phyloP scores from a whole-genome alignment of 2,113 vertebrate genomes.

The Chrysemys picta region DNA sequence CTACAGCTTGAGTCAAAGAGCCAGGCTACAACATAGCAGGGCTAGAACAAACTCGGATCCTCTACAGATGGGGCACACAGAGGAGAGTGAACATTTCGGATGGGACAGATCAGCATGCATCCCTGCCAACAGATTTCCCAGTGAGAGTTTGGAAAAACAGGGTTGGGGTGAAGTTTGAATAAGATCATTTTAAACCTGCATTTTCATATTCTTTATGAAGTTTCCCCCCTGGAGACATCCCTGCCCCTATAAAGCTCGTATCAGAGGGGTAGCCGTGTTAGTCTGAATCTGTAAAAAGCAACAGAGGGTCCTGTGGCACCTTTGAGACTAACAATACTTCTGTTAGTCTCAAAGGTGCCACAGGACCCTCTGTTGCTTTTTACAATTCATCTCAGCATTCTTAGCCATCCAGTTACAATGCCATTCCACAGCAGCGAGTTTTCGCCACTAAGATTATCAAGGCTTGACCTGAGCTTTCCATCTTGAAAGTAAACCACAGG shows the following conservation, averaged over 20 bases:
- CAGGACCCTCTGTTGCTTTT: too few species aligned
- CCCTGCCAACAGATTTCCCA: accelerated
- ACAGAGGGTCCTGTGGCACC: too few species aligned
- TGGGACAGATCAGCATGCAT: not conserved
- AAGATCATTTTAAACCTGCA: not conserved
- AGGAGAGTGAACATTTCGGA: not conserved
- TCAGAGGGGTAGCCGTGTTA: too few species aligned
- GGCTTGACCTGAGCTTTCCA: not conserved
- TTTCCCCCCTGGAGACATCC: not conserved
- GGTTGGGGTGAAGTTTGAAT: not conserved
- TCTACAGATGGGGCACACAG: accelerated
- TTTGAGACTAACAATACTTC: too few species aligned
- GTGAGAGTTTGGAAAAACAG: not conserved
- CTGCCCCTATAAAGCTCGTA: not conserved
- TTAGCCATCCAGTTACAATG: not conserved
- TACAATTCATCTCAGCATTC: not conserved
- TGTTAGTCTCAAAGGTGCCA: too few species aligned
- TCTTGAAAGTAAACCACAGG: not conserved
- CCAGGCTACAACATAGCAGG: not conserved
- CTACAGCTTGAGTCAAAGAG: not conserved
- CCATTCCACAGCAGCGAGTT: not conserved
- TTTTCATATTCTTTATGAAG: not conserved
- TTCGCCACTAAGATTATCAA: not conserved
- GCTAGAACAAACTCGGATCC: not conserved
- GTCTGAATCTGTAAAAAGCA: too few species aligned